These are phyloP conservation scores for Actinia equina DNA, from an alignment of 64 coral and sea anemone genomes.

Conservation along the genomic window DNA sequence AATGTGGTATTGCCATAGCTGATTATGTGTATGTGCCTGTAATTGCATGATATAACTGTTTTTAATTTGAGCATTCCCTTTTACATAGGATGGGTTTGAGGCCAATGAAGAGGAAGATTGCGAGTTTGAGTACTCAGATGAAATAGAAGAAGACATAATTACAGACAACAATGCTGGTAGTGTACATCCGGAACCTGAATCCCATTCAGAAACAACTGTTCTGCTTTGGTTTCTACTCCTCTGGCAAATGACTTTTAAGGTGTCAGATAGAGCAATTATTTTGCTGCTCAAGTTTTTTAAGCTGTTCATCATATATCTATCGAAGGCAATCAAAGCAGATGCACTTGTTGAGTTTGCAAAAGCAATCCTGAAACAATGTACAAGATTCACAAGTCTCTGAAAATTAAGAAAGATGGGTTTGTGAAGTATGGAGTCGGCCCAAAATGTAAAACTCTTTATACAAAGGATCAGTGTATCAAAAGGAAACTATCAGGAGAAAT, in stretches of 20 bases:
- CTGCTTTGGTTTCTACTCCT: conserved; percentile 51
- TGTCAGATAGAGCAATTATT: conserved; percentile 45
- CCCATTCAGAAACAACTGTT: conserved; percentile 44
- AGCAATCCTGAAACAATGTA: conserved; percentile 38
- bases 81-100: neutral
- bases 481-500: conserved; percentile 5
- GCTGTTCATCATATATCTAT: neutral
- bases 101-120: neutral
- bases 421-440: conserved; percentile 32
- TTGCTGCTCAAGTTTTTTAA: conserved; percentile 44
- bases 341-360: conserved; percentile 29
- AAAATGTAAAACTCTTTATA: conserved; percentile 28
- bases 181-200: neutral
- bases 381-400: conserved; percentile 15
- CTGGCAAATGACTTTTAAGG: conserved; percentile 45
- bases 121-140: neutral
- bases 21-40: too few species aligned
- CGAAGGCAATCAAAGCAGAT: neutral
- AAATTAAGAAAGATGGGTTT: conserved; percentile 34
- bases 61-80: too few species aligned
- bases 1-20: neutral
- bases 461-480: neutral
- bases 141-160: neutral
- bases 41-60: too few species aligned
- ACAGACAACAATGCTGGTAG: neutral